Conservation (phyloP, 2,888 invertebrate species). For the Allolobophora icterica region DNA sequence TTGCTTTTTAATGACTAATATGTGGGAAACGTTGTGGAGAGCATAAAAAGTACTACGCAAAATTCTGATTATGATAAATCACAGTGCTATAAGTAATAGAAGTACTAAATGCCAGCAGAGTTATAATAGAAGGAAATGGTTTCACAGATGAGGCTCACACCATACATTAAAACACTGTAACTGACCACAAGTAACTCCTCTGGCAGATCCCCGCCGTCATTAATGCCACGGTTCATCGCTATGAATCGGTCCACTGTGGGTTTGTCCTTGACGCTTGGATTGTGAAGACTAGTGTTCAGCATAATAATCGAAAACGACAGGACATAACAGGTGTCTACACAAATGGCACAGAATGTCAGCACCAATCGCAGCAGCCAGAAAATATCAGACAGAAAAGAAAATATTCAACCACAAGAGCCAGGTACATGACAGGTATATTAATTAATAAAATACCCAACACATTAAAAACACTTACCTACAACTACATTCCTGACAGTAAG, state of each 20-base stretch:
- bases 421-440: background rate
- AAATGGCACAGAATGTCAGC: background rate
- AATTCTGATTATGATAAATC: no score
- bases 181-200: constrained; percentile 85
- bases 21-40: no score
- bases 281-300: constrained; percentile 97
- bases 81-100: no score
- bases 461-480: background rate
- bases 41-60: no score
- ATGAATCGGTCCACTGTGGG: constrained; percentile 95
- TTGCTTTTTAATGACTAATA: no score
- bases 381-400: background rate
- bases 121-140: background rate
- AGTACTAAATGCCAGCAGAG: no score
- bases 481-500: background rate
- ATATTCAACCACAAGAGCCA: background rate
- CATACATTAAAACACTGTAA: background rate
- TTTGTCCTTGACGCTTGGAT: constrained; percentile 96
- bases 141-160: background rate
- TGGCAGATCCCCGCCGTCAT: constrained; percentile 93
- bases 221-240: constrained; percentile 95
- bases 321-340: constrained; percentile 90
- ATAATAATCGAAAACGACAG: constrained; percentile 97
- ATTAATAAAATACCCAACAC: background rate
- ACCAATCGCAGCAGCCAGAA: background rate